Evolutionary conservation across 1,140 invertebrate genomes (phyloP), one percentile per base, ranked within the genome.

Genomic region (Drosophila equinoxialis): DNA sequence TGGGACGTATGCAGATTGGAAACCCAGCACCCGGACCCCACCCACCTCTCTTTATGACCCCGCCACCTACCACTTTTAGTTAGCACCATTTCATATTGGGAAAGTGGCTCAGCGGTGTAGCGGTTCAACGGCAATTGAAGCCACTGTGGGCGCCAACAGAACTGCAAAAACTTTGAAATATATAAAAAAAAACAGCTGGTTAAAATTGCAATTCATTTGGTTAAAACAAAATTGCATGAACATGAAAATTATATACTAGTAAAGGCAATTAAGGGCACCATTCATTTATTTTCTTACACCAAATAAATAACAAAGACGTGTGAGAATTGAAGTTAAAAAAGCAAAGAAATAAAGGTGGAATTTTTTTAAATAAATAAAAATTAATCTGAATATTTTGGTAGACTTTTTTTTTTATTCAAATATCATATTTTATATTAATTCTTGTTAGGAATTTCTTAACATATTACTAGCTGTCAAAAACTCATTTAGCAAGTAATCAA

Each of bases 1-100:
- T 63, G 81, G 60, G 48, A 65, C 51, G 51, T 79, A 84, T 80
- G 72, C 66, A 77, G 81, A 80, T 80, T 68, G 65, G 26, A 45
- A 42, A 42, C 59, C 71, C 11, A 66, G 55, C 41, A 37, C 35
- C 1, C 67, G 45, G 1, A 3, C 45, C 14, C 30, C 11, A n/a
- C 33, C 5, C 4, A 17, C n/a, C 6, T 14, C 33, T 17, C 20
- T 30, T 6, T 6, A 30, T 30, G 30, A 30, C 30, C 30, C 30
- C 30, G 30, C 30, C 30, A 30, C 30, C 30, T 30, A 30, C 30
- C 30, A 6, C 30, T 30, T 48, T 48, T 48, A 48, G 45, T 48
- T 48, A 20, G 45, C 45, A 23, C 17, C 39, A 48, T 23, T 59
- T 37, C 57, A 48, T 13, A 23, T 57, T 42, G 55, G 69, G 51